A percentile compares a stretch with the other conserved stretches of the same genome.
phyloP scores from a whole-genome alignment of 53 echinoderm and acorn worm genomes.

The Stichopus horrens region DNA sequence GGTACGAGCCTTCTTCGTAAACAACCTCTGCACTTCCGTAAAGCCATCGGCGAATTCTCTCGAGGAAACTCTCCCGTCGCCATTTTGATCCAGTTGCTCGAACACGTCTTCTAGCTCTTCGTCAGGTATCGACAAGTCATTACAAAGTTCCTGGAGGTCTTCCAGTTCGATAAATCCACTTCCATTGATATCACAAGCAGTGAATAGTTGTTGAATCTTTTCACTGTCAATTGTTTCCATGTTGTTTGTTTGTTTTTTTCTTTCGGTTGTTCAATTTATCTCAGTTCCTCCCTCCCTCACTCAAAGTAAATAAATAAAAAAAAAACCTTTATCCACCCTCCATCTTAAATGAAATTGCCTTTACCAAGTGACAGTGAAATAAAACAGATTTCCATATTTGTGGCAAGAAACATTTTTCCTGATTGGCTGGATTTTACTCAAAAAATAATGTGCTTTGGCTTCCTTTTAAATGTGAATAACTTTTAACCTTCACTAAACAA shows the following conservation, averaged over 20 bases:
- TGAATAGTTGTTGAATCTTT: conserved; percentile 75
- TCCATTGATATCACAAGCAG: conserved; percentile 87
- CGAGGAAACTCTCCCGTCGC: conserved; percentile 75
- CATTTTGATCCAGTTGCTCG: conserved; percentile 80
- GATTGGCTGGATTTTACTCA: too few species aligned
- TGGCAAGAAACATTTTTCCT: too few species aligned
- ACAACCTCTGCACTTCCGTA: conserved; percentile 79
- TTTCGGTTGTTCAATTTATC: not conserved
- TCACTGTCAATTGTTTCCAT: conserved; percentile 56
- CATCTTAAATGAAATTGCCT: too few species aligned
- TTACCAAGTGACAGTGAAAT: too few species aligned
- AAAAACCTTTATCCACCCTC: not conserved
- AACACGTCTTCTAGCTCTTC: conserved; percentile 80
- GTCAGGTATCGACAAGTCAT: conserved; percentile 76
- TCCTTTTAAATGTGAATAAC: too few species aligned
- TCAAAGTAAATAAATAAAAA: not conserved
- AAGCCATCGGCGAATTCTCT: conserved; percentile 81
- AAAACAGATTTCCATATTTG: too few species aligned
- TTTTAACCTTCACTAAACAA: too few species aligned
- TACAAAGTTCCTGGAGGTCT: conserved; percentile 81
- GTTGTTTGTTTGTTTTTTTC: not conserved
- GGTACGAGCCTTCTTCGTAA: conserved; percentile 54
- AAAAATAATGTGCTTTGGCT: too few species aligned
- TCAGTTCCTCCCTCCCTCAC: not conserved
- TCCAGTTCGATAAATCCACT: conserved; percentile 95